A percentile compares a stretch with the other conserved stretches of the same genome.
phyloP scores from a whole-genome alignment of 1,140 invertebrate genomes.

The Yoshiicerus persimilis region DNA sequence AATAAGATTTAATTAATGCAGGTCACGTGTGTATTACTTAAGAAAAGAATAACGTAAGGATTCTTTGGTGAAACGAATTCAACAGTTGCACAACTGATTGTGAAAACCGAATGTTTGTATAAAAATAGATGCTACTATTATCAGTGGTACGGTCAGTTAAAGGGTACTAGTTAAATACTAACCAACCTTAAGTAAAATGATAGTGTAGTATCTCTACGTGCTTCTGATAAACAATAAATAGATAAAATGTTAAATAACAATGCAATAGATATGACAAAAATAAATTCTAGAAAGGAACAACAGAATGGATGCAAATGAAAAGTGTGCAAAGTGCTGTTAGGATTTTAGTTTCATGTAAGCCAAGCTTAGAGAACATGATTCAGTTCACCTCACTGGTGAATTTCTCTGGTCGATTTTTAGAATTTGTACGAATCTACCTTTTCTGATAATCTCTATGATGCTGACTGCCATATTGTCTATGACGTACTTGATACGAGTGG shows the following conservation, averaged over 20 bases:
- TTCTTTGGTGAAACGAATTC: no score
- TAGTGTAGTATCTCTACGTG: neutral
- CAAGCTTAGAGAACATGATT: neutral
- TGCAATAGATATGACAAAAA: neutral
- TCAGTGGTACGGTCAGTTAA: neutral
- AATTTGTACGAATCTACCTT: neutral
- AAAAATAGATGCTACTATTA: neutral
- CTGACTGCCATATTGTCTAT: no score
- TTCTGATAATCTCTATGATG: neutral
- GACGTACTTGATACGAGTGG: neutral
- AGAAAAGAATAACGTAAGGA: no score
- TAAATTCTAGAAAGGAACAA: neutral
- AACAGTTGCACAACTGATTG: neutral
- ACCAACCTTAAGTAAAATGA: neutral
- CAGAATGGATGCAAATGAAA: neutral
- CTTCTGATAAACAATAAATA: neutral
- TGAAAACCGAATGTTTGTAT: neutral
- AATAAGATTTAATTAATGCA: no score
- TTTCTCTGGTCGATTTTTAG: neutral
- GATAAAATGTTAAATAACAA: neutral
- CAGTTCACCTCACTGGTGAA: neutral
- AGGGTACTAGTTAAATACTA: neutral
- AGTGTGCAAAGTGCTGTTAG: neutral
- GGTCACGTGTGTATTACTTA: no score
- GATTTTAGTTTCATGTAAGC: neutral